These are phyloP conservation scores for Nothobranchius furzeri DNA, from an alignment of 2,113 vertebrate species.

Conservation along the genomic window DNA sequence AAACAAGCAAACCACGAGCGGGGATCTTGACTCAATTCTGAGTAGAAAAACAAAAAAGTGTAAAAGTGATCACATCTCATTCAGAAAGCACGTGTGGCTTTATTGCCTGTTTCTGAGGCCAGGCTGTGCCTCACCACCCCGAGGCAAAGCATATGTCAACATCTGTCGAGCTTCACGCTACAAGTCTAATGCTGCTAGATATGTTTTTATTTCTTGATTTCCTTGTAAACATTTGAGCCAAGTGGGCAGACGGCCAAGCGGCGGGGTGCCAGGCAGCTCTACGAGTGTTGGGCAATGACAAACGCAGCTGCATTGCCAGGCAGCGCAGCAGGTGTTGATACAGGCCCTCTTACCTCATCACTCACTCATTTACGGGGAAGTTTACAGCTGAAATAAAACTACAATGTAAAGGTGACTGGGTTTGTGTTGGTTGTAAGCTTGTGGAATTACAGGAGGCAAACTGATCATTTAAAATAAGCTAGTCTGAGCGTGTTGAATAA, in stretches of 20 bases:
- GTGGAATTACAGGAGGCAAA: neutral
- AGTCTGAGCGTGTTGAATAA: too few species aligned
- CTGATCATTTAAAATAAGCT: too few species aligned
- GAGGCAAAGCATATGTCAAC: constrained; percentile 60
- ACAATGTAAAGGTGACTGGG: neutral
- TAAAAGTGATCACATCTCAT: constrained; percentile 13
- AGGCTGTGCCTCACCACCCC: constrained; percentile 46
- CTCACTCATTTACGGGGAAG: constrained; percentile 24
- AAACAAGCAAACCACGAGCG: constrained; percentile 22
- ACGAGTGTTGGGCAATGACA: constrained; percentile 35
- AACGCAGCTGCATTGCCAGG: constrained; percentile 43
- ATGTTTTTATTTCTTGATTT: constrained; percentile 44
- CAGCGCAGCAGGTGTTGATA: constrained; percentile 48
- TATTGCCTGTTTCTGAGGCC: constrained; percentile 42
- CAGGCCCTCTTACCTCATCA: constrained; percentile 54
- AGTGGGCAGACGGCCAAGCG: constrained; percentile 48
- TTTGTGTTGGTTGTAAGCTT: constrained; percentile 12
- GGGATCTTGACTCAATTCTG: neutral
- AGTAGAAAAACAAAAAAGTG: constrained; percentile 24
- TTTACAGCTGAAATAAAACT: constrained; percentile 5
- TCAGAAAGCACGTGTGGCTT: constrained; percentile 43
- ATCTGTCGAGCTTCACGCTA: constrained; percentile 62
- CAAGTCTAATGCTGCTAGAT: constrained; percentile 41
- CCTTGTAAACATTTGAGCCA: constrained; percentile 65
- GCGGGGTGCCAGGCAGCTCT: constrained; percentile 45